These are phyloP conservation scores for Nicator chloris DNA, from an alignment of 2,113 vertebrate genomes.

Conservation along the genomic window DNA sequence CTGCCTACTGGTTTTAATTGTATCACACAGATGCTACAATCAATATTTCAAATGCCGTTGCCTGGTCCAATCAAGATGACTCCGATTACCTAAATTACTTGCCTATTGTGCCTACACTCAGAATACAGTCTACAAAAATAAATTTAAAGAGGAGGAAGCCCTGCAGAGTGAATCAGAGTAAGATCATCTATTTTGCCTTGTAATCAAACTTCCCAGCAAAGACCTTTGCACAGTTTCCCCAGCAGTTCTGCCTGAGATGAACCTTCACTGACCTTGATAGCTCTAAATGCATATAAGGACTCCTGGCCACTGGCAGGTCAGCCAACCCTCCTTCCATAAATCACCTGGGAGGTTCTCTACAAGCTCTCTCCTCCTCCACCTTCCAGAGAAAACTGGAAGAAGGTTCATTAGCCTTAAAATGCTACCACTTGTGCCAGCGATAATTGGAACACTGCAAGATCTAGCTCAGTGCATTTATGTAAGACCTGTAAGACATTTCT, in stretches of 20 bases:
- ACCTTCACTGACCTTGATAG: not conserved
- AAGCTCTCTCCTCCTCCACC: not conserved
- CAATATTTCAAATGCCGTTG: conserved; percentile 47
- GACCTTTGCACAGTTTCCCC: not conserved
- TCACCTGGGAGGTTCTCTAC: not conserved
- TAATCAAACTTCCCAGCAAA: not conserved
- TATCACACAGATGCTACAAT: conserved; percentile 4
- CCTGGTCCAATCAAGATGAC: conserved; percentile 37
- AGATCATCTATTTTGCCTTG: not conserved
- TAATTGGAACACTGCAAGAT: not conserved
- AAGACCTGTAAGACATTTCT: not conserved
- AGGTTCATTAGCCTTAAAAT: not conserved
- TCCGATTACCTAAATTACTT: conserved; percentile 37
- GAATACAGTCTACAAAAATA: not conserved
- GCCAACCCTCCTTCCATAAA: not conserved
- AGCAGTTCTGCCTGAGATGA: not conserved
- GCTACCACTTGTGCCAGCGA: not conserved
- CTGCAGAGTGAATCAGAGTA: not conserved
- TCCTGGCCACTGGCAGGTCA: not conserved
- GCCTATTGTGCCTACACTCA: not conserved
- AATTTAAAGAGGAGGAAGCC: not conserved
- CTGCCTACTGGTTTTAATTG: conserved; percentile 37
- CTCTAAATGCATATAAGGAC: accelerated
- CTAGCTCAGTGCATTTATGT: not conserved
- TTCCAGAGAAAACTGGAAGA: not conserved